phyloP scores from a whole-genome alignment of 1,140 invertebrate genomes.

The Probaryconus sp. region DNA sequence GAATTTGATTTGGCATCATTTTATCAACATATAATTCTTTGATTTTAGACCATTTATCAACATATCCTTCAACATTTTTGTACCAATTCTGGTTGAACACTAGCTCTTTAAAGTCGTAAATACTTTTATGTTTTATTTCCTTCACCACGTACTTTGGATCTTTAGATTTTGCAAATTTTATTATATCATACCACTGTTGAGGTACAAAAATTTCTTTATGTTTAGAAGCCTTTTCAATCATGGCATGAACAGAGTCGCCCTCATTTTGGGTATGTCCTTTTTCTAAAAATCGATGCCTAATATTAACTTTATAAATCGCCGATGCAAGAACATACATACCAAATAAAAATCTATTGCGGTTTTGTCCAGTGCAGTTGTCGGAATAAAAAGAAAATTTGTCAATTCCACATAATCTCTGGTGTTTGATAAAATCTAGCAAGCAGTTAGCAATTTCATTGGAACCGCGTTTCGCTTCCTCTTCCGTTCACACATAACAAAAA shows the following conservation, averaged over 20 bases:
- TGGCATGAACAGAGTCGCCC: constrained; percentile 62
- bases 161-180: constrained; percentile 5
- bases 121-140: background rate
- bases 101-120: background rate
- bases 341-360: constrained; percentile 23
- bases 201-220: constrained; percentile 6
- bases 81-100: too few relatives aligned
- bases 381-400: constrained; percentile 17
- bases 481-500: constrained; percentile 15
- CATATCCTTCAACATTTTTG: too few relatives aligned
- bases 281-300: constrained; percentile 56
- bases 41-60: too few relatives aligned
- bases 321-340: constrained; percentile 11
- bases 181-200: constrained; percentile 19
- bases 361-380: constrained; percentile 22
- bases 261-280: constrained; percentile 65
- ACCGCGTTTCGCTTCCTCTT: constrained; percentile 13
- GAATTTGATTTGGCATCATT: too few relatives aligned
- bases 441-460: constrained; percentile 6
- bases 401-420: background rate
- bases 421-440: constrained; percentile 4
- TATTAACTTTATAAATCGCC: constrained; percentile 10
- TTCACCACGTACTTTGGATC: background rate
- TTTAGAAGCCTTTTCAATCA: constrained; percentile 50
- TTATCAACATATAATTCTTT: too few relatives aligned